These are phyloP conservation scores for Chymomyza amoena DNA, from an alignment of 2,888 invertebrate genomes.

Conservation along the genomic window DNA sequence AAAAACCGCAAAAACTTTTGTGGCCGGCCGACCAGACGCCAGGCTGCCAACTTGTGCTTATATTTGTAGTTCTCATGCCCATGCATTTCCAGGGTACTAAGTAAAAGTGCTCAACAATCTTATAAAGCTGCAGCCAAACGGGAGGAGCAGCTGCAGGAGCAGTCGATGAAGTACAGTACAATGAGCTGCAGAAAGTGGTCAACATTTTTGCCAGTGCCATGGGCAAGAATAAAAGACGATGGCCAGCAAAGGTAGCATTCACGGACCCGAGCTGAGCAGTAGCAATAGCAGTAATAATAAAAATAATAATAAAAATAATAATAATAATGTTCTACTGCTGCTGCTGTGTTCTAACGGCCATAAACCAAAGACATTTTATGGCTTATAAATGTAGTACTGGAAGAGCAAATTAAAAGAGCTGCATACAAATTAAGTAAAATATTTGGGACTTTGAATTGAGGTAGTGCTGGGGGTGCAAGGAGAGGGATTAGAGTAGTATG, in stretches of 20 bases:
- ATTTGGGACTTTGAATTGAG: conserved; percentile 16
- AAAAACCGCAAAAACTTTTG: conserved; percentile 65
- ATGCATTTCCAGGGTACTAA: conserved; percentile 23
- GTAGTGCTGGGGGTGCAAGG: conserved; percentile 1
- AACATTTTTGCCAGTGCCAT: conserved; percentile 67
- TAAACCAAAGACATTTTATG: conserved; percentile 61
- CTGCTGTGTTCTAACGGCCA: conserved; percentile 46
- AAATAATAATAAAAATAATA: conserved; percentile 45
- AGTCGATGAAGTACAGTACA: background rate
- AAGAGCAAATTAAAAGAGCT: conserved; percentile 44
- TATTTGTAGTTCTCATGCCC: conserved; percentile 17
- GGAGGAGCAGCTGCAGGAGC: background rate
- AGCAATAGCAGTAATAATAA: conserved; percentile 18
- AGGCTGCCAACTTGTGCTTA: conserved; percentile 1
- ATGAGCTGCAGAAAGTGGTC: conserved; percentile 65
- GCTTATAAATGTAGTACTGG: conserved; percentile 46
- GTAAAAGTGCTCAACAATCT: conserved; percentile 3
- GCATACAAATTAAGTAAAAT: conserved; percentile 40
- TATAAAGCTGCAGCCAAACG: background rate
- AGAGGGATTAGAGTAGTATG: background rate
- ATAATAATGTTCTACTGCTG: background rate
- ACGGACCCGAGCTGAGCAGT: conserved; percentile 34
- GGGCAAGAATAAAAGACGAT: conserved; percentile 66
- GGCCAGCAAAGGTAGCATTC: conserved; percentile 57
- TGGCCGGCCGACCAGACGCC: conserved; percentile 3